Evolutionary conservation across 1,140 invertebrate species (phyloP), one percentile per base, ranked within the genome.

Genomic region (Luehdorfia chinensis): DNA sequence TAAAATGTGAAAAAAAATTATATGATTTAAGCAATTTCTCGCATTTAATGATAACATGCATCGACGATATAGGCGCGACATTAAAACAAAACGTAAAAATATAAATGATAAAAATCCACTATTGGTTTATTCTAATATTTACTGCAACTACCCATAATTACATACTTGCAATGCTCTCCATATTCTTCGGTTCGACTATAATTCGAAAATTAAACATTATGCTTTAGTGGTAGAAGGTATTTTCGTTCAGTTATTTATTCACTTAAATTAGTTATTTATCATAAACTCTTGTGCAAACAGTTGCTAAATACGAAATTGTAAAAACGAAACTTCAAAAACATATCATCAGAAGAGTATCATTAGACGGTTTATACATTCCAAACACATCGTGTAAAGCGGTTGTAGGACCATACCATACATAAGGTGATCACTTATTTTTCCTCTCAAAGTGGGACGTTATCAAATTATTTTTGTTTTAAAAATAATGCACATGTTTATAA

Each of bases 121-220:
- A 21, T 21, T 21, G 19, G 2, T 21, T 6, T 6, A 21, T 3
- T 3, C 2, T 6, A 21, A 21, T 3, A 4, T 28, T 27, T 14
- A 33, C 43, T 36, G 59, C 43, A 49, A 11, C 32, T 37, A 33
- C 43, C 11, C 36, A 47, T 43, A 23, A 59, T 27, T 67, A 91
- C 91, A 60, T 93, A 93, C 92, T 93, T 93, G 92, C 76, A 93
- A 84, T 55, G 91, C 90, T 84, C 91, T 90, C 92, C 92, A 93
- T 80, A 92, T 91, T 88, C 91, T 89, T 88, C 91, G 87, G 88
- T 92, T 90, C 58, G 90, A 90, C 91, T 92, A 88, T 60, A 87
- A 78, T 56, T 61, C 55, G 65, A 59, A 77, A 60, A 59, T 49
- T n/a, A n/a, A n/a, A n/a, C n/a, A n/a, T n/a, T n/a, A n/a, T n/a